Evolutionary conservation across 2,888 invertebrate species (phyloP).

Genomic region (Stenchaetothrips biformis): DNA sequence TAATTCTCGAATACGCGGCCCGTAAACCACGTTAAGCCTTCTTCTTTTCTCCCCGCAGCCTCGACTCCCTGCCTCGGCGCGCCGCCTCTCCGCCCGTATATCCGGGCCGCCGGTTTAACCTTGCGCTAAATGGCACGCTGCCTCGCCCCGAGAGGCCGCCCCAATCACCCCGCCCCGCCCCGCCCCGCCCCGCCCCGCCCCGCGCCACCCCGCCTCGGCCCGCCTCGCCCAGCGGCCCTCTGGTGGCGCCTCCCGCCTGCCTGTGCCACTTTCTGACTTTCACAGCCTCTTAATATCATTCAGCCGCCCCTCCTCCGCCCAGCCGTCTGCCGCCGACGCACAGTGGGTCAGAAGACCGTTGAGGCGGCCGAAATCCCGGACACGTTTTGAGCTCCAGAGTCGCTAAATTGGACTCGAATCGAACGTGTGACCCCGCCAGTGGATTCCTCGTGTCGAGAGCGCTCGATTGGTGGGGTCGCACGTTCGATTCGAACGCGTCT

Average conservation of each 20-base stretch:
- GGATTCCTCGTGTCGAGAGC: no score
- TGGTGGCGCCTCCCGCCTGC: background rate
- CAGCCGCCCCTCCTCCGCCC: background rate
- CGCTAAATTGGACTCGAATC: no score
- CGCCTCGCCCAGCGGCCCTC: background rate
- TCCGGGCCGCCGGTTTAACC: background rate
- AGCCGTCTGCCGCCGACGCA: background rate
- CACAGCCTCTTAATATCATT: background rate
- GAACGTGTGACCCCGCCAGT: no score
- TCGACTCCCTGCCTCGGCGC: background rate
- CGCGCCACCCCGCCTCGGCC: background rate
- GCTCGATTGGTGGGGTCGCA: no score
- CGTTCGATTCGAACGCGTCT: no score
- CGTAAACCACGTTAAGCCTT: background rate
- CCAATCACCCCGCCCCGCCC: background rate
- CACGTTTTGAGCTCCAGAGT: no score
- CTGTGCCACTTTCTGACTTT: background rate
- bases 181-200: background rate
- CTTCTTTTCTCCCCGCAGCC: background rate
- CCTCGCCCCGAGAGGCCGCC: background rate
- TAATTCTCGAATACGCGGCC: background rate
- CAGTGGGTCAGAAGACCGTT: no score
- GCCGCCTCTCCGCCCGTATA: background rate
- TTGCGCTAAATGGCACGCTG: background rate
- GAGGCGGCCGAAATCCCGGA: no score